Percentiles rank a stretch among this genome's conserved stretches.
Evolutionary conservation across 2,797 vertebrate species (phyloP).

Genomic region (Danio tinwini): DNA sequence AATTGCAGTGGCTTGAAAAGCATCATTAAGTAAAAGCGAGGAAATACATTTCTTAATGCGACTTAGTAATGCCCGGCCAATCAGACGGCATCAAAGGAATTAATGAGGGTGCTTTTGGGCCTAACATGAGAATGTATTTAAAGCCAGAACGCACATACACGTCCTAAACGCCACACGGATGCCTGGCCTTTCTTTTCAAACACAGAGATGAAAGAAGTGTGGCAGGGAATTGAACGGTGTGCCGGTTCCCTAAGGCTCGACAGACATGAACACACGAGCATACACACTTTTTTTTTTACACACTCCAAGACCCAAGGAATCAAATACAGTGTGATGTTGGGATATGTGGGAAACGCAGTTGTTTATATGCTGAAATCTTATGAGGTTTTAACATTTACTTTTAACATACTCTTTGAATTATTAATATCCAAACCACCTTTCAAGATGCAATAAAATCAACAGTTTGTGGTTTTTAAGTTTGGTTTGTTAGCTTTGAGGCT

Average conservation of each 20-base stretch:
- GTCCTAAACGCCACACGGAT: slow-evolving; percentile 12
- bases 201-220: slow-evolving; percentile 21
- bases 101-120: slow-evolving; percentile 76
- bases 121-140: slow-evolving; percentile 69
- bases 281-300: not conserved
- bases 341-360: slow-evolving; percentile 6
- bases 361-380: slow-evolving; percentile 6
- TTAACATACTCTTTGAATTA: slow-evolving; percentile 17
- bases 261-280: not conserved
- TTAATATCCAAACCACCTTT: slow-evolving; percentile 15
- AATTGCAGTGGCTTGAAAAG: slow-evolving; percentile 78
- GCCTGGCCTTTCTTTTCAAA: slow-evolving; percentile 25
- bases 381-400: not conserved
- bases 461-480: not conserved
- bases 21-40: slow-evolving; percentile 77
- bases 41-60: slow-evolving; percentile 81
- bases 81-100: slow-evolving; percentile 80
- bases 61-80: slow-evolving; percentile 80
- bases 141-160: slow-evolving; percentile 61
- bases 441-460: not conserved
- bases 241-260: slow-evolving; percentile 10
- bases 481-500: not conserved
- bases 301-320: not conserved
- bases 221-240: not conserved
- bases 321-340: not conserved